Percentiles rank a stretch among this genome's conserved stretches.
Conservation (phyloP, 1,140 invertebrate species). For the Watersipora subatra region DNA sequence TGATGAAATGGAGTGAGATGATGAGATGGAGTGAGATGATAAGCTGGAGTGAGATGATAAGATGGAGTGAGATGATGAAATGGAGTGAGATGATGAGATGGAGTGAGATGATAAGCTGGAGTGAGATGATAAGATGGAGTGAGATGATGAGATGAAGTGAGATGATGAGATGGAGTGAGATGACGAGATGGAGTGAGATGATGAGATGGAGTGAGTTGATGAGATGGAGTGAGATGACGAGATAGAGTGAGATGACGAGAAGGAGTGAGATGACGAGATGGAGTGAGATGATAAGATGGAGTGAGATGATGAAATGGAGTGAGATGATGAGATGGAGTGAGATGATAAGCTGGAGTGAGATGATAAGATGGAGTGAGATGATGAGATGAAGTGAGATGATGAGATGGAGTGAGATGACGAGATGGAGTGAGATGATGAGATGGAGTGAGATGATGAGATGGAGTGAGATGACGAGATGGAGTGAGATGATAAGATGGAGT, state of each 20-base stretch:
- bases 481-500: too few relatives aligned
- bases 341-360: conserved; percentile 3
- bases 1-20: not conserved
- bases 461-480: not conserved
- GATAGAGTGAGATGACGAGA: not conserved
- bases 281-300: too few relatives aligned
- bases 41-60: conserved; percentile 13
- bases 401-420: too few relatives aligned
- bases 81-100: conserved; percentile 9
- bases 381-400: not conserved
- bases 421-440: not conserved
- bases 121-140: conserved; percentile 1
- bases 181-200: too few relatives aligned
- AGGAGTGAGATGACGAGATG: too few relatives aligned
- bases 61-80: conserved; percentile 11
- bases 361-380: not conserved
- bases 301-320: not conserved
- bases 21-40: conserved; percentile 9
- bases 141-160: conserved; percentile 7
- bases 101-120: conserved; percentile 6
- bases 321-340: conserved; percentile 8
- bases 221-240: not conserved
- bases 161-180: not conserved
- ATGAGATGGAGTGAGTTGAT: too few relatives aligned
- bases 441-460: not conserved